Conservation (phyloP, 2,888 invertebrate species). For the Sclerodermus sp. region DNA sequence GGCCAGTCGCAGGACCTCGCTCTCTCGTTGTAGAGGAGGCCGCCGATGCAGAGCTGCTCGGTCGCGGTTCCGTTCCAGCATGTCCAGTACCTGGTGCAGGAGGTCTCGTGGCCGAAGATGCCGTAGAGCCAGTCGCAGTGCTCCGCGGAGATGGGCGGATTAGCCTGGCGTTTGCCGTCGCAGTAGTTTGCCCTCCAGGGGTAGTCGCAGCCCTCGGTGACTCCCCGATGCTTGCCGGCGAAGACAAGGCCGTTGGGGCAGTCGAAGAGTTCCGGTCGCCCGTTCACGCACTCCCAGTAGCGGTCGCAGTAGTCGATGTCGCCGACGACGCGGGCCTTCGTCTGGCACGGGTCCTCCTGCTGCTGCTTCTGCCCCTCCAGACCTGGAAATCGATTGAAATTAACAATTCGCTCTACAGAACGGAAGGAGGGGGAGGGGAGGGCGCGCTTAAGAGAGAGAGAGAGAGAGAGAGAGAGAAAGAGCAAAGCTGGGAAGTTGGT, state of each 20-base stretch:
- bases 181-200: slow-evolving; percentile 89
- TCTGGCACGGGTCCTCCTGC: slow-evolving; percentile 81
- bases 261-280: slow-evolving; percentile 81
- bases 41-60: slow-evolving; percentile 89
- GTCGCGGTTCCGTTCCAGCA: slow-evolving; percentile 94
- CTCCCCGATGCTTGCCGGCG: slow-evolving; percentile 84
- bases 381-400: slow-evolving; percentile 38
- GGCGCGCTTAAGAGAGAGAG: slow-evolving; percentile 1
- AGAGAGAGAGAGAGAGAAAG: slow-evolving; percentile 35
- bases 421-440: background rate
- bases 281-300: slow-evolving; percentile 86
- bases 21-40: slow-evolving; percentile 85
- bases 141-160: slow-evolving; percentile 80
- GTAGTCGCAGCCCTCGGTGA: slow-evolving; percentile 87
- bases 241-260: slow-evolving; percentile 90
- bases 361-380: slow-evolving; percentile 47
- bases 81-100: slow-evolving; percentile 91
- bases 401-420: no score
- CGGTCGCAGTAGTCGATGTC: slow-evolving; percentile 82
- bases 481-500: slow-evolving; percentile 48
- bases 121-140: slow-evolving; percentile 93
- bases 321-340: slow-evolving; percentile 73
- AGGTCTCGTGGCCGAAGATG: slow-evolving; percentile 91
- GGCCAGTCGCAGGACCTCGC: slow-evolving; percentile 94
- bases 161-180: slow-evolving; percentile 77